Evolutionary conservation across 2,888 invertebrate species (phyloP).

Genomic region (Apamea epomidion): DNA sequence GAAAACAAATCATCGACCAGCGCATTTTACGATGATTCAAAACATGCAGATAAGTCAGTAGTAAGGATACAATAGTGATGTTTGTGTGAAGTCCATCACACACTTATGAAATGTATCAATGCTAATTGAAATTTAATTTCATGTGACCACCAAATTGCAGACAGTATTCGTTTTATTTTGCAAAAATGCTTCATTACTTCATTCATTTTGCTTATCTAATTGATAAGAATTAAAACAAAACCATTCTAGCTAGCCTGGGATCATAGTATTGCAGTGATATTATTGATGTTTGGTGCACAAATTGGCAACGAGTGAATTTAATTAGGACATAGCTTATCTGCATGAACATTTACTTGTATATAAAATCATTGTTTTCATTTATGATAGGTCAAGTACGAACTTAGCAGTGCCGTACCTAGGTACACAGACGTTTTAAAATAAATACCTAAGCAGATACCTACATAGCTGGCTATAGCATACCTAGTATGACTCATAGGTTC

Average conservation of each 20-base stretch:
- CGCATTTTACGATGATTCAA: slow-evolving; percentile 70
- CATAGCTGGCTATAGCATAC: slow-evolving; percentile 19
- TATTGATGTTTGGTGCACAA: slow-evolving; percentile 11
- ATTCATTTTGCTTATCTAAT: slow-evolving; percentile 18
- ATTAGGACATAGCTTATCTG: slow-evolving; percentile 16
- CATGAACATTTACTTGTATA: slow-evolving; percentile 26
- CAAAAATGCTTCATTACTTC: slow-evolving; percentile 12
- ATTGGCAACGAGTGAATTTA: slow-evolving; percentile 17
- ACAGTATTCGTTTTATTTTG: slow-evolving; percentile 26
- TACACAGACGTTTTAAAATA: slow-evolving; percentile 30
- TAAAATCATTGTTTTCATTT: slow-evolving; percentile 36
- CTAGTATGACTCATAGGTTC: slow-evolving; percentile 54
- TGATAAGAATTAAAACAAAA: slow-evolving; percentile 27
- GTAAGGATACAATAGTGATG: slow-evolving; percentile 69
- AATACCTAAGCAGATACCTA: slow-evolving; percentile 1
- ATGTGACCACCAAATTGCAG: slow-evolving; percentile 42
- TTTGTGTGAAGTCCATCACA: slow-evolving; percentile 64
- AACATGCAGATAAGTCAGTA: slow-evolving; percentile 65
- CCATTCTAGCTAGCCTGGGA: slow-evolving; percentile 4
- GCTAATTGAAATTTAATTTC: slow-evolving; percentile 60
- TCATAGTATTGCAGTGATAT: slow-evolving; percentile 11
- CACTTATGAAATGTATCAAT: slow-evolving; percentile 47
- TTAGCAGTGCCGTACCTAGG: neutral
- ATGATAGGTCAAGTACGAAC: neutral
- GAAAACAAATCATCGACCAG: slow-evolving; percentile 86